Evolutionary conservation across 37 sponge, comb jelly and placozoan genomes (phyloP), one percentile per base, ranked within the genome.

Genomic region (Oscarella lobularis): DNA sequence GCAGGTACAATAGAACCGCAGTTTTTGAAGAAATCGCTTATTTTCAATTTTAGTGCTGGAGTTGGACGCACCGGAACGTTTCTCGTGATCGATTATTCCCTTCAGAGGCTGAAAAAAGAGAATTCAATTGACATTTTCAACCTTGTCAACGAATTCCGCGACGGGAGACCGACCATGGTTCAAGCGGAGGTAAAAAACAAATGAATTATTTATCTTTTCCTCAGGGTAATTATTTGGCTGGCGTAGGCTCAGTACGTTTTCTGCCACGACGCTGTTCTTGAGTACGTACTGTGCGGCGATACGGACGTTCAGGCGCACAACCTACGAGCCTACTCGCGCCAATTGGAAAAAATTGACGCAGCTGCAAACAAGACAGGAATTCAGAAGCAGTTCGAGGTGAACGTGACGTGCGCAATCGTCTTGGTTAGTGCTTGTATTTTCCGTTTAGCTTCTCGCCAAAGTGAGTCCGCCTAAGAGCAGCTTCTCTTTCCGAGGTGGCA

Each of bases 51-150:
- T 20, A 48, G 94, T 87, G 97, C 97, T 73, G 97, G 97, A 27
- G 95, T 96, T 39, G 97, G 97, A 30, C 81, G 97, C 38, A 87
- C 93, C 35, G 97, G 97, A 1, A 96, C 97, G 27, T 96, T 92
- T 80, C 77, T 93, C 69, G 84, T 92, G 31, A 71, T 96, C 31
- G 72, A 78, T 35, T 48, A 77, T 32, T 82, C 82, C 83, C 68
- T 93, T 75, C 54, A 79, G 33, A 65, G 82, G 72, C 81, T 90
- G 1, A 31, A 35, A 37, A 73, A 74, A 35, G 85, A 86, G 73
- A 73, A 75, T 1, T 77, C 37, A 39, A 38, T 93, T 30, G 88
- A 93, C 39, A 65, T 93, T 2, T 90, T 80, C 41, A 74, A 41
- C 9, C 90, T 84, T 76, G 95, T 93, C 2, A 70, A 67, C 31